Conservation (phyloP, 2,113 vertebrate species). For the Promerops cafer region DNA sequence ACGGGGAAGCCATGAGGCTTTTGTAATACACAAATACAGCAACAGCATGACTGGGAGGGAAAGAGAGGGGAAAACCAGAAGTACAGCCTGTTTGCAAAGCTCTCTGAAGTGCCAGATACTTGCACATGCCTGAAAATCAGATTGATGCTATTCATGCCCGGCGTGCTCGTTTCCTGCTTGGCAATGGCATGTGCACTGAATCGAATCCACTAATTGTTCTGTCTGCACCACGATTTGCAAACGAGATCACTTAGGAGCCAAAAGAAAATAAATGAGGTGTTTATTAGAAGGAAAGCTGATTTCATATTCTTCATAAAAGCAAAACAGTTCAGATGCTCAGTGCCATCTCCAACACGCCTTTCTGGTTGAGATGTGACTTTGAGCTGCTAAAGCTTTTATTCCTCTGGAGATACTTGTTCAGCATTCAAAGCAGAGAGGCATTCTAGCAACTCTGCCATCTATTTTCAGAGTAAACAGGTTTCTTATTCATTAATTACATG, state of each 20-base stretch:
- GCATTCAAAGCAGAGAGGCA: constrained; percentile 21
- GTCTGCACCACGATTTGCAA: constrained; percentile 59
- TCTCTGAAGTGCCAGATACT: constrained; percentile 63
- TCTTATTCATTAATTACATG: constrained; percentile 55
- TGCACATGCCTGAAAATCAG: constrained; percentile 56
- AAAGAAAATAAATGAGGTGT: constrained; percentile 73
- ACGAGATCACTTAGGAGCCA: constrained; percentile 58
- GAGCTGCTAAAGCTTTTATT: constrained; percentile 2
- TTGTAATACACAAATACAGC: background rate
- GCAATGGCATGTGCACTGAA: constrained; percentile 61
- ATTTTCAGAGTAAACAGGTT: constrained; percentile 54
- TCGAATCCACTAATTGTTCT: constrained; percentile 71
- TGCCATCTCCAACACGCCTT: background rate
- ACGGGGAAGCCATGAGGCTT: background rate
- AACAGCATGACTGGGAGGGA: background rate
- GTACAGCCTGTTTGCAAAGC: background rate
- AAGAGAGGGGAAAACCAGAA: background rate
- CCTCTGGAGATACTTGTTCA: background rate
- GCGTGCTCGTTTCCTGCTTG: constrained; percentile 51
- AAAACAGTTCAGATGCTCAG: background rate
- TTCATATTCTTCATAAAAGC: constrained; percentile 30
- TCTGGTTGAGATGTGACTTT: background rate
- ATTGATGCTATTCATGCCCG: constrained; percentile 61
- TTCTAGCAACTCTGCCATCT: background rate
- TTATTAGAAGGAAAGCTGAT: constrained; percentile 33